phyloP scores from a whole-genome alignment of 2,797 vertebrate genomes.

The Protosalanx chinensis region DNA sequence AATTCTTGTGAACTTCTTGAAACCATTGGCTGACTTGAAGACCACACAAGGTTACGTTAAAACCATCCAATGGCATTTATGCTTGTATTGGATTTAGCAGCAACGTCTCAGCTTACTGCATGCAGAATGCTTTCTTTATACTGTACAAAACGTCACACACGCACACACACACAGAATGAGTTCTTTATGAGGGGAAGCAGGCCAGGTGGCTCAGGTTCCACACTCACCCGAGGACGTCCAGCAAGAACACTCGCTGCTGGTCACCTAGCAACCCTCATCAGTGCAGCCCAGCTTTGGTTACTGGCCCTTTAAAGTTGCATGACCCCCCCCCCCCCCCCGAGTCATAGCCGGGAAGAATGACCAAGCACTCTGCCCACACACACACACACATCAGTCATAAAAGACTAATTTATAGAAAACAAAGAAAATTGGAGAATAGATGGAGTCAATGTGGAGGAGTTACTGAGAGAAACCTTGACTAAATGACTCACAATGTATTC shows the following conservation, averaged over 20 bases:
- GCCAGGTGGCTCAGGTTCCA: conserved; percentile 45
- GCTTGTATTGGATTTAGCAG: not conserved
- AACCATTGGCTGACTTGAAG: not conserved
- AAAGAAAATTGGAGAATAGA: not conserved
- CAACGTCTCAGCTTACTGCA: not conserved
- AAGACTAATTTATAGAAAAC: no score
- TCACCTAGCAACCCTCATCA: conserved; percentile 75
- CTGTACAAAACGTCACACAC: not conserved
- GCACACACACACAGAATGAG: conserved; percentile 23
- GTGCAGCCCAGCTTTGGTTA: conserved; percentile 80
- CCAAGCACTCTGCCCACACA: conserved; percentile 39
- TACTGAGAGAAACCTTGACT: no score
- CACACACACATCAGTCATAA: conserved; percentile 4
- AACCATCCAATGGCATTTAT: not conserved
- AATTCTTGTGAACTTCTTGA: not conserved
- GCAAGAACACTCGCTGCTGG: conserved; percentile 55
- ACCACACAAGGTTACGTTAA: not conserved
- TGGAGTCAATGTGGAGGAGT: not conserved
- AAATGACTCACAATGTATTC: no score
- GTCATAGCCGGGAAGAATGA: conserved; percentile 56
- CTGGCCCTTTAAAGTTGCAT: conserved; percentile 87
- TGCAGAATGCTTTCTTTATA: not conserved
- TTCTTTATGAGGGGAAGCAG: conserved; percentile 59
- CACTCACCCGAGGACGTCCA: conserved; percentile 22
- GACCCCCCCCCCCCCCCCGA: conserved; percentile 37